These are phyloP conservation scores for Columba livia DNA, from an alignment of 2,113 vertebrate species.

Conservation along the genomic window DNA sequence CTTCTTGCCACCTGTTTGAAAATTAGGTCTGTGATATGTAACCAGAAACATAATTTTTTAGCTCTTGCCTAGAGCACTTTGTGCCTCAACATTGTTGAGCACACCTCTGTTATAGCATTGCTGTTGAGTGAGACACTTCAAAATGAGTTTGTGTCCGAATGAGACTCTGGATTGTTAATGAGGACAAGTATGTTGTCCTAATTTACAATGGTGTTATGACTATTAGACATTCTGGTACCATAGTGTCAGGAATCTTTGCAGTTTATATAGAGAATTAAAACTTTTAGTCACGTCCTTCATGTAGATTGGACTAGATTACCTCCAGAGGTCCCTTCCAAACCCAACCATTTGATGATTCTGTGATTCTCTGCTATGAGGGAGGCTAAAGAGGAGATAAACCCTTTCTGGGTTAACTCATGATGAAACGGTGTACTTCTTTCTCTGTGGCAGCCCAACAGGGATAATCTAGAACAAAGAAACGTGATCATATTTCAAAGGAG, in stretches of 20 bases:
- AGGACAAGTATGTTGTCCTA: not conserved
- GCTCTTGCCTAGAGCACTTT: not conserved
- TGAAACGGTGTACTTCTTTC: not conserved
- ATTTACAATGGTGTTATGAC: not conserved
- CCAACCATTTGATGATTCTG: no score
- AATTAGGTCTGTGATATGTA: rapidly evolving
- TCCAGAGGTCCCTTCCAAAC: no score
- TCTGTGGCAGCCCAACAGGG: not conserved
- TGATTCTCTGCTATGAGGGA: not conserved
- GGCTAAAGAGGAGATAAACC: not conserved
- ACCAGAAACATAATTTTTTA: not conserved
- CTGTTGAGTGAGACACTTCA: not conserved
- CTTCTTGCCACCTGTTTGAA: not conserved
- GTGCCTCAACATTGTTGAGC: not conserved
- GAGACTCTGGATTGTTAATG: not conserved
- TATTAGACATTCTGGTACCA: not conserved
- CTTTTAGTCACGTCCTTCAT: not conserved
- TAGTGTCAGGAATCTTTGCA: not conserved
- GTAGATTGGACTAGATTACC: no score
- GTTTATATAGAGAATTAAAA: not conserved
- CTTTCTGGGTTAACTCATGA: not conserved
- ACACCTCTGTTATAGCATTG: not conserved
- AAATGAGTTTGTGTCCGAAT: not conserved
- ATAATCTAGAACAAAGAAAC: not conserved
- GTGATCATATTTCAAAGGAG: not conserved